Evolutionary conservation across 2,113 vertebrate species (phyloP).

Genomic region (Actinemys pallida): DNA sequence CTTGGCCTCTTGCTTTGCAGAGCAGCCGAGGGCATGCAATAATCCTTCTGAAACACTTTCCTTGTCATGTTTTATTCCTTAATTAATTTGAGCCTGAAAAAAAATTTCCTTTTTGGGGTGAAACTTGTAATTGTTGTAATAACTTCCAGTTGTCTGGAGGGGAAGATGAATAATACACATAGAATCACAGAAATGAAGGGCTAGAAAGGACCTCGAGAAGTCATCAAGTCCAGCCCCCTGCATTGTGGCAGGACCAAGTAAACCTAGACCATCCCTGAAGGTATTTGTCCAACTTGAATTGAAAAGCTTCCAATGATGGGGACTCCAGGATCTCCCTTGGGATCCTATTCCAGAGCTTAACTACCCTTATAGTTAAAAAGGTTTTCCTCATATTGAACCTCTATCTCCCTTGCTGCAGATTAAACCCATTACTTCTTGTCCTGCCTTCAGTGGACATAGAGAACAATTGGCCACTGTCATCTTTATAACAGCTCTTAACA

Average conservation of each 20-base stretch:
- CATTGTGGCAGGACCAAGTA: no score
- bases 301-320: background rate
- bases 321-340: background rate
- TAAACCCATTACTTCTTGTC: background rate
- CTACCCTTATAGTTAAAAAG: background rate
- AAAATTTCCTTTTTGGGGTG: conserved; percentile 16
- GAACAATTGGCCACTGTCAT: no score
- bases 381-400: background rate
- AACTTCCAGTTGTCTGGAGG: background rate
- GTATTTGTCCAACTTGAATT: no score
- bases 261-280: no score
- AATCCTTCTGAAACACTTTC: conserved; percentile 23
- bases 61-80: background rate
- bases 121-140: conserved; percentile 22
- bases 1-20: background rate
- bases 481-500: no score
- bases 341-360: no score
- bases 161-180: background rate
- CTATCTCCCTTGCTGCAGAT: background rate
- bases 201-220: no score
- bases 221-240: no score
- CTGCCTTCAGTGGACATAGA: background rate
- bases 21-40: background rate
- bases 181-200: background rate
- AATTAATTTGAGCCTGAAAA: conserved; percentile 33